These are phyloP conservation scores for Graptemys geographica DNA, from an alignment of 2,797 vertebrate species.

Conservation along the genomic window DNA sequence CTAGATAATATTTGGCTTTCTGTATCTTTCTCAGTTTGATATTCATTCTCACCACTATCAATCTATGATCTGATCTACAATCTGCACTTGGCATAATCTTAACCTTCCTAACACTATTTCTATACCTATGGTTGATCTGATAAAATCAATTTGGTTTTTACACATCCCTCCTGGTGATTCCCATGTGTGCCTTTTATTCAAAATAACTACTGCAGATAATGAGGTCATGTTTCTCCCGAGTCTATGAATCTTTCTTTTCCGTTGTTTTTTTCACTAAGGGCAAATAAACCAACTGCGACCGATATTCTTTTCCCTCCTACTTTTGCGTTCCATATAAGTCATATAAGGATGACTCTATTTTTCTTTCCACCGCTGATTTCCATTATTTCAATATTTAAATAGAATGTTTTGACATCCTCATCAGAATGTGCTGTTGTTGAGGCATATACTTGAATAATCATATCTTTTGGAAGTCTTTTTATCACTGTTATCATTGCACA, in stretches of 20 bases:
- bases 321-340: not conserved
- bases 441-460: not conserved
- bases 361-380: not conserved
- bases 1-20: not conserved
- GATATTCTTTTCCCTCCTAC: not conserved
- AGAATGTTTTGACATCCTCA: not conserved
- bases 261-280: not conserved
- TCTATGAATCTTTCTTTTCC: not conserved
- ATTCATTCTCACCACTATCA: not conserved
- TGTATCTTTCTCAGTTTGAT: not conserved
- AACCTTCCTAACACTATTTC: not conserved
- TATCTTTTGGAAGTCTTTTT: not conserved
- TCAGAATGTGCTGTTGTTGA: not conserved
- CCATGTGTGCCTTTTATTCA: not conserved
- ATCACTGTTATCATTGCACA: not conserved
- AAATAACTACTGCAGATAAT: not conserved
- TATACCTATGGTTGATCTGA: too few relatives aligned
- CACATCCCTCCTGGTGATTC: not conserved
- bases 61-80: not conserved
- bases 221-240: not conserved
- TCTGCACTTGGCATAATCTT: not conserved
- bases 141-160: too few relatives aligned
- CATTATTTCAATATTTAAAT: not conserved
- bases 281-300: not conserved
- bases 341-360: not conserved